Evolutionary conservation across 2,888 invertebrate species (phyloP).

Genomic region (Cecidostiba fungosa): DNA sequence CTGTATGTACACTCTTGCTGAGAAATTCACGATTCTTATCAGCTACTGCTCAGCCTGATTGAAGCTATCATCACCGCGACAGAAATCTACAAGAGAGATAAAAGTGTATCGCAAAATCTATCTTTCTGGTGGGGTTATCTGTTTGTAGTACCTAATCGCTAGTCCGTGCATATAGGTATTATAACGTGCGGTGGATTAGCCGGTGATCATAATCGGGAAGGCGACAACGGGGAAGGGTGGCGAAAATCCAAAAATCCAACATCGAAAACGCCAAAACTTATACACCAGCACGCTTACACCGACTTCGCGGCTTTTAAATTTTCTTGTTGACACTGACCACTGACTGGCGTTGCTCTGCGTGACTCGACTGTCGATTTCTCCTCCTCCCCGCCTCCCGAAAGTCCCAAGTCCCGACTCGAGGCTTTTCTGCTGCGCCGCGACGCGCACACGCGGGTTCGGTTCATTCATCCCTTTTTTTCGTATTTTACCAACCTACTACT

Average conservation of each 20-base stretch:
- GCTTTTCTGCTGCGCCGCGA: too few species aligned
- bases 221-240: background rate
- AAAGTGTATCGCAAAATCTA: background rate
- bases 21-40: constrained; percentile 29
- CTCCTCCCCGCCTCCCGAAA: background rate
- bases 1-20: background rate
- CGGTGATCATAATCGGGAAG: background rate
- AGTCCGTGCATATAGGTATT: background rate
- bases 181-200: background rate
- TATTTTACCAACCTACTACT: background rate
- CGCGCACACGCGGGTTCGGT: background rate
- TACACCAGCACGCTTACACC: background rate
- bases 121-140: constrained; percentile 12
- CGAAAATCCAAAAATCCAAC: background rate
- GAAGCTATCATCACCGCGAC: constrained; percentile 11
- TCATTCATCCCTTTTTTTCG: constrained; percentile 14
- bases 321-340: constrained; percentile 18
- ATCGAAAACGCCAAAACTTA: constrained; percentile 10
- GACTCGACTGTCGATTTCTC: background rate
- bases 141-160: background rate
- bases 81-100: background rate
- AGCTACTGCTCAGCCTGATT: constrained; percentile 9
- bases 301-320: background rate
- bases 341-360: constrained; percentile 3
- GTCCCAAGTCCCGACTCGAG: too few species aligned